Base-by-base conservation (phyloP, 2,888 invertebrate species). In the Polia nebulosa region DNA sequence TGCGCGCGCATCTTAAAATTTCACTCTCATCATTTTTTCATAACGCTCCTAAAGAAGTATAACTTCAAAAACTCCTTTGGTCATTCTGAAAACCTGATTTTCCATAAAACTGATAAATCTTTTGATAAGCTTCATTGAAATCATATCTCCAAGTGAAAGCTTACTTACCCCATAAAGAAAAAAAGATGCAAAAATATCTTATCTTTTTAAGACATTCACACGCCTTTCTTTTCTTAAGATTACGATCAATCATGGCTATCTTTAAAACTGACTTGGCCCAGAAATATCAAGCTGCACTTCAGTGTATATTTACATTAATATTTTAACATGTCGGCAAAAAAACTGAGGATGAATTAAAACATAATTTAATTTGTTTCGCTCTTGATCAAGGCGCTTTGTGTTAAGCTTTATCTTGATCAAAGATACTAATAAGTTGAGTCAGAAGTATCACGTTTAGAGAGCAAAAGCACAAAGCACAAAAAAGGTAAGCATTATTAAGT, bases 351-450 rank as follows among this genome's bases (percentile, higher is more conserved):
- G 45, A 71, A 72, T 68, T 75, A 20, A 65, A 73, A 76, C 61
- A 66, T 80, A 76, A 82, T 75, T 73, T 47, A 62, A 76, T 76
- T 82, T 70, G 68, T 70, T 72, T 60, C 64, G 69, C 52, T 61
- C 36, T 70, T 72, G 47, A 61, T 76, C 22, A 58, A 39, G 9
- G 17, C n/a, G 44, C 20, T 32, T 47, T 49, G 47, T 55, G 29
- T 49, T 44, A 27, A 17, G 13, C 3, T 55, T 25, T 44, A 36
- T 56, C 2, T 56, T 3, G 52, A 75, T 49, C 22, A 0, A 3
- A 36, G 7, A 20, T 5, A 20, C 8, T 22, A 3, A 25, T 13
- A 0, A 47, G 11, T 3, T 17, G 0, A 29, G 4, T 17, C 75
- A 79, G 32, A 52, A 52, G 52, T 45, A 22, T 45, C 45, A 36